Conservation (phyloP, 2,888 invertebrate species). For the Noctua fimbriata region DNA sequence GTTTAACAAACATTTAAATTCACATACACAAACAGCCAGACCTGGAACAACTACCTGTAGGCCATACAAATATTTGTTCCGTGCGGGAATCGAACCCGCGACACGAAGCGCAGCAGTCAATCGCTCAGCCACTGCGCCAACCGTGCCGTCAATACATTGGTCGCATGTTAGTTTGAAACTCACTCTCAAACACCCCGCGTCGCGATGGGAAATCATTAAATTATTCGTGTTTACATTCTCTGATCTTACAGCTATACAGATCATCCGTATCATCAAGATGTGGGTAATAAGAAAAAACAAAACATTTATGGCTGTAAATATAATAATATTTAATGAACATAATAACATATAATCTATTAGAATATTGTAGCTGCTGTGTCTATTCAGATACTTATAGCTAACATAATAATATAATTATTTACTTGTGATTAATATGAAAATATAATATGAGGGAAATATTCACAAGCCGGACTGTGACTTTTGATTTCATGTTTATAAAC, state of each 20-base stretch:
- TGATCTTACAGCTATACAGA: too few relatives aligned
- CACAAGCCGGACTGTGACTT: neutral
- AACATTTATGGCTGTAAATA: conserved; percentile 32
- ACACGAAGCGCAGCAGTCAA: too few relatives aligned
- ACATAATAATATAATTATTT: neutral
- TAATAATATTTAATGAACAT: conserved; percentile 44
- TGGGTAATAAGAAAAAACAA: conserved; percentile 17
- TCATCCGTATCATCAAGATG: neutral
- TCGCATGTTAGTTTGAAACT: neutral
- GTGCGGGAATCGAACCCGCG: too few relatives aligned
- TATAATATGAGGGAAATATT: neutral
- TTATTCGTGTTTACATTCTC: too few relatives aligned
- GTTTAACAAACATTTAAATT: too few relatives aligned
- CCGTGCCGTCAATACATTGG: too few relatives aligned
- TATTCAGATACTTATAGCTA: conserved; percentile 13
- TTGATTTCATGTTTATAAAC: neutral
- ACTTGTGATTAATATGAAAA: conserved; percentile 22
- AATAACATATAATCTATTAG: conserved; percentile 55
- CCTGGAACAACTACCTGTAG: too few relatives aligned
- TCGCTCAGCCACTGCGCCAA: too few relatives aligned
- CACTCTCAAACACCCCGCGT: too few relatives aligned
- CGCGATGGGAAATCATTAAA: too few relatives aligned
- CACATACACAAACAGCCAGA: too few relatives aligned
- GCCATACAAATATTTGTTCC: too few relatives aligned
- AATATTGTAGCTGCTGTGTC: conserved; percentile 38